Evolutionary conservation across 2,797 vertebrate genomes (phyloP), one percentile per base, ranked within the genome.

Genomic region (Podargus strigoides): DNA sequence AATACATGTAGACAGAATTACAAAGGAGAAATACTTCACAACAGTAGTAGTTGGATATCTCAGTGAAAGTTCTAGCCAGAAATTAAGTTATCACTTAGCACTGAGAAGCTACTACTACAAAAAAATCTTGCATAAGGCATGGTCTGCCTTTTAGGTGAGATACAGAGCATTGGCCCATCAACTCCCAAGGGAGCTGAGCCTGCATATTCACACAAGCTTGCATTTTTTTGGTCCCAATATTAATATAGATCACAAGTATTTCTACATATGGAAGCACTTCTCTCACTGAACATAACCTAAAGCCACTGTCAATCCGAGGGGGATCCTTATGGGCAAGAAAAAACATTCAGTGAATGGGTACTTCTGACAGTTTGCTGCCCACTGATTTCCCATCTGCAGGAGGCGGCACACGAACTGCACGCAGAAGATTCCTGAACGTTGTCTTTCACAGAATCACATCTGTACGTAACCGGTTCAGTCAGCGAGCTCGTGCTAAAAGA

Each of bases 371-470:
- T 5, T 60, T 46, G 18, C 78, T 20, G 34, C 4, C 85, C 63
- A 32, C 24, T 3, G 28, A 12, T 39, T 60, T 81, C 85, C 36
- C 64, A 67, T 95, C 90, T 39, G 86, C 90, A 94, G 88, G 72
- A 95, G 90, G 87, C 39, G 26, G 87, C 75, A 81, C 56, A 56
- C 47, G 37, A 93, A 90, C 62, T 12, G 75, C 81, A 77, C 1
- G 1, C 53, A 91, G 95, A 96, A 96, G 82, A 94, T 97, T 96
- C 93, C 4, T 97, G 95, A 95, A 95, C 1, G 26, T 22, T 66
- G 76, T 39, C 70, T 84, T 68, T 36, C 68, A 87, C 34, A 36
- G 59, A 89, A 82, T 59, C 49, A 42, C 34, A 58, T 60, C 41
- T 60, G 49, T 14, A 74, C 42, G 1, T 32, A 76, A 70, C 37